Percentiles rank a stretch among this genome's conserved stretches.
Conservation (phyloP, 2,797 vertebrate genomes). For the Spea hammondii region DNA sequence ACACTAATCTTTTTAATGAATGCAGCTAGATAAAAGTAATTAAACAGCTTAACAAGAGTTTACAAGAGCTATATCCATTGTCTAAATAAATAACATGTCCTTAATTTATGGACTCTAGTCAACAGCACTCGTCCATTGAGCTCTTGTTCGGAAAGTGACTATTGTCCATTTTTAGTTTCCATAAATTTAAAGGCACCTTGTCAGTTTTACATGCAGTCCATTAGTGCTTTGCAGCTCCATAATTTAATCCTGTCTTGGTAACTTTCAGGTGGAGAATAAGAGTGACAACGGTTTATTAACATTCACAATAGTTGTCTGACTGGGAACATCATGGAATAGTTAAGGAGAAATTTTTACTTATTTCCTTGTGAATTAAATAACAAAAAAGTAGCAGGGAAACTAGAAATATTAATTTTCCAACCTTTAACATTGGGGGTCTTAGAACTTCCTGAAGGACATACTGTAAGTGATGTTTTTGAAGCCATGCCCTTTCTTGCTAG, state of each 20-base stretch:
- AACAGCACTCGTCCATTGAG: background rate
- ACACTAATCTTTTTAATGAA: conserved; percentile 50
- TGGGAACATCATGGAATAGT: too few species aligned
- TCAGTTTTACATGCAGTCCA: conserved; percentile 17
- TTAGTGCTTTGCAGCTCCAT: background rate
- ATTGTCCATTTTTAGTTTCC: conserved; percentile 9
- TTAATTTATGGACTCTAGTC: conserved; percentile 29
- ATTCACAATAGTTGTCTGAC: too few species aligned
- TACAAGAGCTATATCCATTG: conserved; percentile 4
- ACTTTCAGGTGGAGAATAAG: background rate
- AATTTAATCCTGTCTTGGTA: conserved; percentile 23
- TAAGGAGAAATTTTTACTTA: too few species aligned
- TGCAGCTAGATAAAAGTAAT: conserved; percentile 48
- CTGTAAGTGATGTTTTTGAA: too few species aligned
- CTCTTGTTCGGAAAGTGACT: conserved; percentile 16
- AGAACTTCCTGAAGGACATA: too few species aligned
- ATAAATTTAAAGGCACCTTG: conserved; percentile 18
- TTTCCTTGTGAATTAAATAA: too few species aligned
- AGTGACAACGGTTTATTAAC: too few species aligned
- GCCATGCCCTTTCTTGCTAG: too few species aligned
- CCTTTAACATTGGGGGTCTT: too few species aligned
- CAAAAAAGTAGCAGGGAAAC: too few species aligned
- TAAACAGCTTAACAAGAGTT: conserved; percentile 34
- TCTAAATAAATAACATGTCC: conserved; percentile 44
- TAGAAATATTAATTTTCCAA: too few species aligned